phyloP scores from a whole-genome alignment of 2,888 invertebrate genomes.

The Beris morrisii region DNA sequence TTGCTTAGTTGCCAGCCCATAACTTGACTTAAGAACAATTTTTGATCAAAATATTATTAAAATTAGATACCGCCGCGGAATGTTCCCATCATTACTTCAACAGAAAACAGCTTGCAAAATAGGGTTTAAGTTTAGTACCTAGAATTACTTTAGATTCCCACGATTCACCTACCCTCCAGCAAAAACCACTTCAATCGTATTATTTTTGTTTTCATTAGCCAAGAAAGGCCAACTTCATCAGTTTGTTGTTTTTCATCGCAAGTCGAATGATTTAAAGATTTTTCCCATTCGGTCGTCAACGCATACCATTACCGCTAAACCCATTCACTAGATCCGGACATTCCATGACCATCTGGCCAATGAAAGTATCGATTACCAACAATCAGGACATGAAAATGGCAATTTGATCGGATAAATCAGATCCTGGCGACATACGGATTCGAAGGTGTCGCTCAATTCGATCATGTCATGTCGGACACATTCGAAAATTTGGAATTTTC shows the following conservation, averaged over 20 bases:
- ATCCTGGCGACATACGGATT: background rate
- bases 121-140: too few relatives aligned
- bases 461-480: constrained; percentile 15
- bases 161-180: constrained; percentile 13
- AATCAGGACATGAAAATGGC: constrained; percentile 2
- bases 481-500: constrained; percentile 21
- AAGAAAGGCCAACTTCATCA: constrained; percentile 13
- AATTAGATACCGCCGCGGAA: too few relatives aligned
- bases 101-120: too few relatives aligned
- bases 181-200: constrained; percentile 9
- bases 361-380: constrained; percentile 21
- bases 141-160: constrained; percentile 22
- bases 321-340: constrained; percentile 12
- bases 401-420: constrained; percentile 9
- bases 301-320: constrained; percentile 5
- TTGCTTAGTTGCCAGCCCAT: too few relatives aligned
- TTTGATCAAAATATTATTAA: too few relatives aligned
- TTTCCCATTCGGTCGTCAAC: constrained; percentile 20
- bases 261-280: constrained; percentile 24
- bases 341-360: constrained; percentile 31
- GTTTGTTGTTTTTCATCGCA: background rate
- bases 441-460: constrained; percentile 20
- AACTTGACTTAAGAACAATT: too few relatives aligned
- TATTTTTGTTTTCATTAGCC: constrained; percentile 1
- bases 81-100: too few relatives aligned